Base-by-base conservation (phyloP, 2,888 invertebrate genomes). In the Harmothoe impar region DNA sequence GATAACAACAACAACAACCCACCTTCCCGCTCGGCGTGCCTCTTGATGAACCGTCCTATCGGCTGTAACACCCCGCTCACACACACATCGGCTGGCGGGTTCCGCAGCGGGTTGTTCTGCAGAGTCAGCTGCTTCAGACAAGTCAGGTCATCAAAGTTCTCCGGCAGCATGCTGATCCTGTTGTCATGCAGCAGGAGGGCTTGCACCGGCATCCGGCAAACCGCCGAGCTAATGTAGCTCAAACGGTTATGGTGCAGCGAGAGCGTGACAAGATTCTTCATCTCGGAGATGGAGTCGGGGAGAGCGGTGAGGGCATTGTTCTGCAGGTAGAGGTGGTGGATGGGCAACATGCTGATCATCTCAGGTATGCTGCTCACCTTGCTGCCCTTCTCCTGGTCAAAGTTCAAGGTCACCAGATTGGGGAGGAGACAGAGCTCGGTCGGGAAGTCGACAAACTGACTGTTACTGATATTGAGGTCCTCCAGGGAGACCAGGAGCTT, bases 401-500 rank as follows among this genome's bases (percentile, higher is more conserved):
- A 94, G 31, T 91, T 92, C 29, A 95, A 91, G 35, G 93, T 93
- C 25, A 93, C 93, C 31, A 95, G 92, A 85, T 93, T 93, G 77
- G 94, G 94, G 7, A 95, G 93, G 25, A 93, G 91, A 85, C 94
- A 94, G 5, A 95, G 93, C 17, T 93, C 92, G 81, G 93, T 93
- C 3, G 95, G 95, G 91, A 95, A 95, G 90, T 94, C 94, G 31
- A 93, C 91, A 91, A 95, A 95, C 56, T 93, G 90, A 91, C 95
- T 95, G 89, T 95, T 92, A 7, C 94, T 95, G n/a, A 95, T 91
- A 90, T 95, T 94, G 23, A 95, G 89, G 23, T 94, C 94, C 0
- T 91, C 90, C 17, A 95, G 91, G 10, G 89, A 56, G 15, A 35
- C 68, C 89, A 99, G 96, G 94, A 98, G 97, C 92, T 98, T 98